Percentiles rank a stretch among this genome's conserved stretches.
phyloP scores from a whole-genome alignment of 2,797 vertebrate genomes.

The Phrynocephalus vlangalii region DNA sequence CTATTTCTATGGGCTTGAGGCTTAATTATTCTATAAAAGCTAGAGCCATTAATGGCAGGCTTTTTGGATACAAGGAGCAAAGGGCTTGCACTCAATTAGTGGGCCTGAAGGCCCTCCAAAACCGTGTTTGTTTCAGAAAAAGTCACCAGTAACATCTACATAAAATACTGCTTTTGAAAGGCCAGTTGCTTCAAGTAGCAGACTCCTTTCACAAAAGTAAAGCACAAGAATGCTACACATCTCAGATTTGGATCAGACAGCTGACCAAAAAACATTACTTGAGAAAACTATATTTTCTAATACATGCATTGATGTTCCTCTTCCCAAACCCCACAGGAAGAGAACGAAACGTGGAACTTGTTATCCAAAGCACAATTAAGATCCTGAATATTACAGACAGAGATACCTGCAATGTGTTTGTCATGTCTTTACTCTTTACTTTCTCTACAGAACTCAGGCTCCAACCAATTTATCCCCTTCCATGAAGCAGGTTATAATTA shows the following conservation, averaged over 20 bases:
- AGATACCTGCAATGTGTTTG: not conserved
- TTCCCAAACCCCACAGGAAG: not conserved
- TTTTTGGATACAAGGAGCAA: not conserved
- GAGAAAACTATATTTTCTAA: not conserved
- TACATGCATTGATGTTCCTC: not conserved
- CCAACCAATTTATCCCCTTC: not conserved
- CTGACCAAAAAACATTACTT: not conserved
- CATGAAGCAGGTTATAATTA: not conserved
- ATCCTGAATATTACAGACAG: not conserved
- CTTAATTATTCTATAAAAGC: constrained; percentile 25
- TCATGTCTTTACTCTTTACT: not conserved
- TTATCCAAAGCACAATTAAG: not conserved
- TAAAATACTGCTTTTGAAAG: not conserved
- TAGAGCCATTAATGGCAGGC: not conserved
- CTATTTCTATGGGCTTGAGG: not conserved
- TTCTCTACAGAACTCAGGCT: not conserved
- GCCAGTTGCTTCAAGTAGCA: not conserved
- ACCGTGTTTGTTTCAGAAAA: not conserved
- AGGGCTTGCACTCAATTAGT: not conserved
- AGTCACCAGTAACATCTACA: not conserved
- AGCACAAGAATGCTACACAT: not conserved
- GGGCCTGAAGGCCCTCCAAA: not conserved
- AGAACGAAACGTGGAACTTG: not conserved
- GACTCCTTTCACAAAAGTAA: not conserved
- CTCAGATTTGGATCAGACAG: not conserved